Percentiles rank a stretch among this genome's conserved stretches.
Conservation (phyloP, 2,113 vertebrate species). For the Noturus placidus region DNA sequence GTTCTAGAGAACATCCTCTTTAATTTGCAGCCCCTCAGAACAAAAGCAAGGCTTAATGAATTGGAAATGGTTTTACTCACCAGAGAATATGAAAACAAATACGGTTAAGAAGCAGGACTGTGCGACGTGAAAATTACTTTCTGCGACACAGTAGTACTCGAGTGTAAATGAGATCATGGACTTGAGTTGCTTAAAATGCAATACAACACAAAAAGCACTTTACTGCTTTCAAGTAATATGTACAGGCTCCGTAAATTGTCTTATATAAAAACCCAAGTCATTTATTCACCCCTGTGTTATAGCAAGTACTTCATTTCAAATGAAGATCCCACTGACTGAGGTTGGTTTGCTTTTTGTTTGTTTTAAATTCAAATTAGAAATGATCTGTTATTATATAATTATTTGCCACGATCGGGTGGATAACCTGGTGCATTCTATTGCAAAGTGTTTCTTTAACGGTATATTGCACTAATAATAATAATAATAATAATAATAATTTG, state of each 20-base stretch:
- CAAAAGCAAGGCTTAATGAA: conserved; percentile 66
- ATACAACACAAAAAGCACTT: not conserved
- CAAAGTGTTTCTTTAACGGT: not conserved
- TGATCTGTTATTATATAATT: not conserved
- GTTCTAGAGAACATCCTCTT: conserved; percentile 46
- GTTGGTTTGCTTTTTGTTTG: not conserved
- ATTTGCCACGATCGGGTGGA: not conserved
- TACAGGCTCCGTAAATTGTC: not conserved
- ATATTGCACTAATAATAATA: not conserved
- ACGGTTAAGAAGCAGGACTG: conserved; percentile 41
- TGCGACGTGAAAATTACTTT: conserved; percentile 48
- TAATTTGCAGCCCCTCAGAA: conserved; percentile 65
- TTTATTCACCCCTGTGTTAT: not conserved
- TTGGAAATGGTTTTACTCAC: conserved; percentile 67
- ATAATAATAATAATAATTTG: too few relatives aligned
- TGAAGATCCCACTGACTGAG: not conserved
- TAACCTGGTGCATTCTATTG: not conserved
- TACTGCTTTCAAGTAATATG: not conserved
- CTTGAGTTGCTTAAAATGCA: conserved; percentile 41
- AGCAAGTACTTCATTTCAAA: not conserved
- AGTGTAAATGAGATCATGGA: conserved; percentile 60
- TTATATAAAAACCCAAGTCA: not conserved
- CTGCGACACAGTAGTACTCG: conserved; percentile 30
- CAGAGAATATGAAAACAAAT: conserved; percentile 55
- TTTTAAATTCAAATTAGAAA: not conserved